Conservation (phyloP, 2,797 vertebrate species). For the Knipowitschia caucasica region DNA sequence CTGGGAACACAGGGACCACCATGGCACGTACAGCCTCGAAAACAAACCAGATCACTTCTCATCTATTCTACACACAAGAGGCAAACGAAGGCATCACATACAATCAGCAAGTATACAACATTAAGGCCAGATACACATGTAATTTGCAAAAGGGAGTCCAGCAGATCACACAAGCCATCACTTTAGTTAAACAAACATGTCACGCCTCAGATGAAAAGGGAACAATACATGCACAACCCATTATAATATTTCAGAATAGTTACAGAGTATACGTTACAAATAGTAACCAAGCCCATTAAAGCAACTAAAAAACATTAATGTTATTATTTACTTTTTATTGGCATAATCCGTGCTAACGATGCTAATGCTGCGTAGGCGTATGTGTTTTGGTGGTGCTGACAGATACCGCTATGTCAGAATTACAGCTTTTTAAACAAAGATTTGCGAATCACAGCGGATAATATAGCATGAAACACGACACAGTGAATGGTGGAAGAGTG, state of each 20-base stretch:
- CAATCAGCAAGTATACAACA: too few relatives aligned
- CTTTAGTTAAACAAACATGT: constrained; percentile 5
- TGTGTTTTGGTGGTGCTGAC: constrained; percentile 14
- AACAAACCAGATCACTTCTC: not conserved
- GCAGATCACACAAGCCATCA: not conserved
- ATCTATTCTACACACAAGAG: not conserved
- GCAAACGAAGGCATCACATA: not conserved
- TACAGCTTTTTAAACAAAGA: not conserved
- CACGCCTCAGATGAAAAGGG: constrained; percentile 24
- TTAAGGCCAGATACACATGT: too few relatives aligned
- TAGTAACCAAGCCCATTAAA: not conserved
- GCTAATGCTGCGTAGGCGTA: constrained; percentile 8
- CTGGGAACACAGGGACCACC: constrained; percentile 13
- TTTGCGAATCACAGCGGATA: not conserved
- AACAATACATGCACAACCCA: not conserved
- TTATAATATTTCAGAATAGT: not conserved
- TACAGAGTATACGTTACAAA: not conserved
- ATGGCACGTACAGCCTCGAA: constrained; percentile 16
- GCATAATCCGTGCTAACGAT: constrained; percentile 12
- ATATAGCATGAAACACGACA: fast-evolving
- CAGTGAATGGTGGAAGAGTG: not conserved
- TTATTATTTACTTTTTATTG: not conserved
- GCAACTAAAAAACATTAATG: not conserved
- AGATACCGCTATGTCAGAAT: not conserved
- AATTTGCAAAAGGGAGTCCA: too few relatives aligned